Conservation (phyloP, 2,888 invertebrate genomes). For the Leucophenga maculata region DNA sequence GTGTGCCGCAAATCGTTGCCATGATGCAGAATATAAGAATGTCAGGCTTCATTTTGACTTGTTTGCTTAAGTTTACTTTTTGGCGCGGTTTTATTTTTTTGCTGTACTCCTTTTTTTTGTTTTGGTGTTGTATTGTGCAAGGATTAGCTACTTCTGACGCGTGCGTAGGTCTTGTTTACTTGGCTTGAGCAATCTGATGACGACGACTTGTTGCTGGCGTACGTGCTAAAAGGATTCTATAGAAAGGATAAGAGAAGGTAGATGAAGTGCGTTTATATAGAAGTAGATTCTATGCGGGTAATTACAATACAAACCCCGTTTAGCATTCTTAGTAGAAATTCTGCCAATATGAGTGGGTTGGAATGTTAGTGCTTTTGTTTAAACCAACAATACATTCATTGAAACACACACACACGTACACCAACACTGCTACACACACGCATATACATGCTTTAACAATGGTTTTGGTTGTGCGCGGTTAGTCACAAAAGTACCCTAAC, state of each 20-base stretch:
- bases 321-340: background rate
- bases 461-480: slow-evolving; percentile 21
- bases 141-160: slow-evolving; percentile 16
- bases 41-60: slow-evolving; percentile 54
- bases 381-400: slow-evolving; percentile 40
- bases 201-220: background rate
- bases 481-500: too few relatives aligned
- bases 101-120: slow-evolving; percentile 26
- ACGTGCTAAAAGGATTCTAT: background rate
- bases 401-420: slow-evolving; percentile 33
- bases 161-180: background rate
- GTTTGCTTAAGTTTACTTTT: background rate
- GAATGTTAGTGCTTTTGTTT: slow-evolving; percentile 45
- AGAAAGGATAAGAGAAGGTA: slow-evolving; percentile 7
- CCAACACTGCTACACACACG: slow-evolving; percentile 7
- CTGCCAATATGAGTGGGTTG: slow-evolving; percentile 33
- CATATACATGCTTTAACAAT: slow-evolving; percentile 23
- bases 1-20: slow-evolving; percentile 50
- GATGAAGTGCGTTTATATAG: slow-evolving; percentile 29
- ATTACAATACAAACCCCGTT: slow-evolving; percentile 51
- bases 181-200: slow-evolving; percentile 1
- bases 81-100: slow-evolving; percentile 4
- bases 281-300: slow-evolving; percentile 52
- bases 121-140: slow-evolving; percentile 10
- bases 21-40: slow-evolving; percentile 51